These are phyloP conservation scores for Copidosoma floridanum DNA, from an alignment of 1,140 invertebrate genomes.

Conservation along the genomic window DNA sequence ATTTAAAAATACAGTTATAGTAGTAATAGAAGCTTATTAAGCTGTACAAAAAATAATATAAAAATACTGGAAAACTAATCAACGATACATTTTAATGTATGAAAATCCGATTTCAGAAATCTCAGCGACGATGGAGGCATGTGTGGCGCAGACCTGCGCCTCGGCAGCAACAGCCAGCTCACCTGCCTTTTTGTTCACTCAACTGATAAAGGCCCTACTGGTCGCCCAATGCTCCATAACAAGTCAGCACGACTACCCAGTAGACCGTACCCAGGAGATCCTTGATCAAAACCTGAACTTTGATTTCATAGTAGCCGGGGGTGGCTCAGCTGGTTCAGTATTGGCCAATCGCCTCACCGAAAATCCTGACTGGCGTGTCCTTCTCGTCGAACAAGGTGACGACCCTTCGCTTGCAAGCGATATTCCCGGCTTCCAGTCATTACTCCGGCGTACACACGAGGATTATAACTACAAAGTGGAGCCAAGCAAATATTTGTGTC, in stretches of 20 bases:
- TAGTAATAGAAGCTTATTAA: too few species aligned
- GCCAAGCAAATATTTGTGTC: slow-evolving; percentile 59
- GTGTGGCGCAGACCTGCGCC: slow-evolving; percentile 35
- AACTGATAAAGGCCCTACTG: slow-evolving; percentile 57
- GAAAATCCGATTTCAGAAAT: too few species aligned
- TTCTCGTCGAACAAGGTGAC: slow-evolving; percentile 63
- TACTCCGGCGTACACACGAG: slow-evolving; percentile 54
- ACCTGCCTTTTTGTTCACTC: slow-evolving; percentile 34
- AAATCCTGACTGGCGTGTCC: slow-evolving; percentile 54
- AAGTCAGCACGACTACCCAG: slow-evolving; percentile 42
- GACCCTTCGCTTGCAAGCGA: slow-evolving; percentile 47
- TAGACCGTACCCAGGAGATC: slow-evolving; percentile 55
- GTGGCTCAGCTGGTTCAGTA: slow-evolving; percentile 67
- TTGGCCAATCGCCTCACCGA: slow-evolving; percentile 63
- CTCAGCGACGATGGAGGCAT: slow-evolving; percentile 51
- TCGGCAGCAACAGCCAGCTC: slow-evolving; percentile 26
- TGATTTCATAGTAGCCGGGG: slow-evolving; percentile 61
- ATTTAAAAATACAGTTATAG: too few species aligned
- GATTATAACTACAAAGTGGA: slow-evolving; percentile 71
- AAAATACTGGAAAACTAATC: too few species aligned
- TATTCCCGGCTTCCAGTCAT: slow-evolving; percentile 58
- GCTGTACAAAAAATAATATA: too few species aligned
- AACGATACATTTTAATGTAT: too few species aligned
- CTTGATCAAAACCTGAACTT: slow-evolving; percentile 48
- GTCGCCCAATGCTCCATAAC: slow-evolving; percentile 57